Conservation (phyloP, 30 jellyfish, hydroid and myxozoan genomes). For the Hydractinia echinata region DNA sequence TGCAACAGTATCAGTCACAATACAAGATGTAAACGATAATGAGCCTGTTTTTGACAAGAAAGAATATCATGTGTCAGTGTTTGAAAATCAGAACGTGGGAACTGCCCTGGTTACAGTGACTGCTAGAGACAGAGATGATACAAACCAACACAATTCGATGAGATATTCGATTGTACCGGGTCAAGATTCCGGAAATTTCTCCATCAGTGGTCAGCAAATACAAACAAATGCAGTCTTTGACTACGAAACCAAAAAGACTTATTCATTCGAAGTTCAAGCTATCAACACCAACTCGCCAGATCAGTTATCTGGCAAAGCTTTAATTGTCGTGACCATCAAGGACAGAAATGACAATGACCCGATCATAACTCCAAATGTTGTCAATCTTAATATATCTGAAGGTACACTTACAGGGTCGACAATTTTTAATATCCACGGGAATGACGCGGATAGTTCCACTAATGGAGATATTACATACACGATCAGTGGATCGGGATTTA, state of each 20-base stretch:
- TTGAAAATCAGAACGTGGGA: slow-evolving; percentile 41
- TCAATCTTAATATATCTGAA: slow-evolving; percentile 42
- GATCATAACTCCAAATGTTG: background rate
- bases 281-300: slow-evolving; percentile 55
- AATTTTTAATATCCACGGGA: slow-evolving; percentile 40
- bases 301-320: slow-evolving; percentile 31
- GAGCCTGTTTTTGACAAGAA: slow-evolving; percentile 72
- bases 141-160: slow-evolving; percentile 15
- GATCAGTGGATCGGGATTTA: slow-evolving; percentile 23
- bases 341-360: slow-evolving; percentile 64
- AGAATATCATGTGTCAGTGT: slow-evolving; percentile 31
- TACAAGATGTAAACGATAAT: slow-evolving; percentile 74
- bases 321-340: slow-evolving; percentile 39
- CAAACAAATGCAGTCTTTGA: slow-evolving; percentile 46
- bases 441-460: slow-evolving; percentile 61
- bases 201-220: slow-evolving; percentile 48
- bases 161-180: slow-evolving; percentile 49
- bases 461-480: slow-evolving; percentile 42
- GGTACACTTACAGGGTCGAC: slow-evolving; percentile 53
- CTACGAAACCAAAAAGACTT: slow-evolving; percentile 32
- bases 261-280: slow-evolving; percentile 68
- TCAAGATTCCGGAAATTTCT: slow-evolving; percentile 75
- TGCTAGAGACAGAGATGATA: slow-evolving; percentile 75
- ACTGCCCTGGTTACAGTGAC: slow-evolving; percentile 55
- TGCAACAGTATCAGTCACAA: slow-evolving; percentile 44